These are phyloP conservation scores for Heliconius hewitsoni DNA, from an alignment of 1,140 invertebrate genomes.

Conservation along the genomic window DNA sequence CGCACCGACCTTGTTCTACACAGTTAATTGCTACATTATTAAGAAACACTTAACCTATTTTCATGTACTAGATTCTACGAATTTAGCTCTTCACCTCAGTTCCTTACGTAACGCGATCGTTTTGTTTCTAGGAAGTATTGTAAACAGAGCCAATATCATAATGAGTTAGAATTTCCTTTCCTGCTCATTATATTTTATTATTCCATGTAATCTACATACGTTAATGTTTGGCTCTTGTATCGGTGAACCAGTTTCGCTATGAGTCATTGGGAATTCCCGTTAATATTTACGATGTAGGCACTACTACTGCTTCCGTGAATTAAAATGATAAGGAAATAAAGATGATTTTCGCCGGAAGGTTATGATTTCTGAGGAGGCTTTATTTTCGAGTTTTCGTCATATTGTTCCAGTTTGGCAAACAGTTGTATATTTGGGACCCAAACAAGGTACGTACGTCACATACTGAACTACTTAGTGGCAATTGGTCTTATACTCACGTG, in stretches of 20 bases:
- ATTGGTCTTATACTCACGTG: constrained; percentile 63
- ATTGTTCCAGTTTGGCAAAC: not conserved
- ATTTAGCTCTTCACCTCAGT: constrained; percentile 44
- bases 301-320: not conserved
- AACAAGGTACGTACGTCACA: constrained; percentile 41
- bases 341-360: not conserved
- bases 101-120: constrained; percentile 47
- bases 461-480: constrained; percentile 56
- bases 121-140: constrained; percentile 45
- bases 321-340: not conserved
- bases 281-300: constrained; percentile 19
- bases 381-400: not conserved
- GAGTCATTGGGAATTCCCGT: constrained; percentile 35
- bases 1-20: constrained; percentile 62
- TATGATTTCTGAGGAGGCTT: not conserved
- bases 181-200: constrained; percentile 34
- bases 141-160: constrained; percentile 30
- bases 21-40: constrained; percentile 74
- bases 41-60: constrained; percentile 77
- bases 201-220: constrained; percentile 29
- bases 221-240: constrained; percentile 20
- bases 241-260: constrained; percentile 21
- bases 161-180: constrained; percentile 40
- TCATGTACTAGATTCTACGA: constrained; percentile 57
- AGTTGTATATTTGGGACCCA: constrained; percentile 44